Conservation (phyloP, 2,113 vertebrate species). For the Misgurnus anguillicaudatus region DNA sequence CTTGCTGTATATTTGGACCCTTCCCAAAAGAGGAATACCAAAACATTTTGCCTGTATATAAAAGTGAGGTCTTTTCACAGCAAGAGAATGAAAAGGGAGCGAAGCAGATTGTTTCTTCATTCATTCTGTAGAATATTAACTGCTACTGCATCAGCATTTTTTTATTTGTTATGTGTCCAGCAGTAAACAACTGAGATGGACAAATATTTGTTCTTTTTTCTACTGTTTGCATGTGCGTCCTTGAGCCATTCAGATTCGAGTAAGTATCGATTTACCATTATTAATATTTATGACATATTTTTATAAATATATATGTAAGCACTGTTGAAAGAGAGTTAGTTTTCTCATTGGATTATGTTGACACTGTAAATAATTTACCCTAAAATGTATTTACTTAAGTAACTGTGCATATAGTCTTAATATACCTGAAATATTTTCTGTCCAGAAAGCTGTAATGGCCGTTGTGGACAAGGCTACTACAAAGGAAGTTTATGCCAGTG, state of each 20-base stretch:
- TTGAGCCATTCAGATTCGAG: slow-evolving; percentile 44
- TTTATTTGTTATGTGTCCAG: not conserved
- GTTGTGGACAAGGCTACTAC: slow-evolving; percentile 87
- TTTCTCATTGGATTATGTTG: not conserved
- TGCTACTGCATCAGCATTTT: not conserved
- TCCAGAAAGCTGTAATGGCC: slow-evolving; percentile 83
- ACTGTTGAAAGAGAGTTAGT: not conserved
- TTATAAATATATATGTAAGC: not conserved
- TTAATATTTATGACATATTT: not conserved
- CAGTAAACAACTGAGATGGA: slow-evolving; percentile 35
- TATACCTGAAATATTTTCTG: not conserved
- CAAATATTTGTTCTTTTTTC: slow-evolving; percentile 20
- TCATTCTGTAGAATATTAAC: not conserved
- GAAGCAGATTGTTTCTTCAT: not conserved
- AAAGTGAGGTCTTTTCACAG: not conserved
- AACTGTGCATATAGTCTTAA: not conserved
- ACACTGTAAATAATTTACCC: slow-evolving; percentile 17
- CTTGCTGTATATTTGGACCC: slow-evolving; percentile 40
- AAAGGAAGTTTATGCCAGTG: slow-evolving; percentile 87
- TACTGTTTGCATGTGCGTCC: slow-evolving; percentile 40
- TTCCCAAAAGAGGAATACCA: slow-evolving; percentile 7
- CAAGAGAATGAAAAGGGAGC: not conserved
- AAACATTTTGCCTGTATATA: slow-evolving; percentile 34
- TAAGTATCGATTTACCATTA: slow-evolving; percentile 35
- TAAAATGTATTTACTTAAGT: no score